phyloP scores from a whole-genome alignment of 2,113 vertebrate species.

The Spea multiplicata region DNA sequence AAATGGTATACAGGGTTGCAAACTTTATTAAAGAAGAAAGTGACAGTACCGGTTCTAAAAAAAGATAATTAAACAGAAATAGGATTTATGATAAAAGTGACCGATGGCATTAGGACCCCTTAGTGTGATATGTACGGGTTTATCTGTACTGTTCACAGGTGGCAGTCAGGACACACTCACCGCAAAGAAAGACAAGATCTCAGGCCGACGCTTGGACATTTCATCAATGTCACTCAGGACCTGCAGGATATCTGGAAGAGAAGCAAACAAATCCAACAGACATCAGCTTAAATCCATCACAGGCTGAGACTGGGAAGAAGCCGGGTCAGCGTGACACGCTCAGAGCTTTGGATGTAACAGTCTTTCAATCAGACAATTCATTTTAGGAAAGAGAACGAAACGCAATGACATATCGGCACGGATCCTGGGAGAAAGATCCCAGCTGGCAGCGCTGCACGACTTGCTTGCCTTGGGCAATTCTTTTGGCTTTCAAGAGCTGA shows the following conservation, averaged over 20 bases:
- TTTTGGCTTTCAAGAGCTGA: conserved; percentile 35
- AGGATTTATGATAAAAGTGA: no score
- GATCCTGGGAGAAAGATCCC: conserved; percentile 10
- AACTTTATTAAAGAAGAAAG: no score
- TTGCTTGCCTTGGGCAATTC: conserved; percentile 27
- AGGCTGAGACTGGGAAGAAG: conserved; percentile 21
- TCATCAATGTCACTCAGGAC: conserved; percentile 93
- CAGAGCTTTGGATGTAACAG: conserved; percentile 16
- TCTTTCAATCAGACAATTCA: conserved; percentile 43
- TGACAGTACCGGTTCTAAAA: background rate
- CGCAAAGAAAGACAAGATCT: conserved; percentile 91
- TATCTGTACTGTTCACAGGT: background rate
- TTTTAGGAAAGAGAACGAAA: conserved; percentile 39
- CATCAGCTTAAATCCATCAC: conserved; percentile 35
- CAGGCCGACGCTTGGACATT: conserved; percentile 91
- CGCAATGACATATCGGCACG: conserved; percentile 29
- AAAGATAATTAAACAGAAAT: background rate
- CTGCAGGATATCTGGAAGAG: conserved; percentile 81
- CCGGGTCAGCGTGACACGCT: conserved; percentile 37
- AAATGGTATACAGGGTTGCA: no score
- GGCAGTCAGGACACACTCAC: conserved; percentile 67
- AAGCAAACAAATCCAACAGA: background rate
- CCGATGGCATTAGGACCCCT: background rate
- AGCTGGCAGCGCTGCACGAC: background rate
- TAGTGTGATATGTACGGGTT: background rate